Evolutionary conservation across 1,140 invertebrate species (phyloP), one percentile per base, ranked within the genome.

Genomic region (Anoplolepis gracilipes): DNA sequence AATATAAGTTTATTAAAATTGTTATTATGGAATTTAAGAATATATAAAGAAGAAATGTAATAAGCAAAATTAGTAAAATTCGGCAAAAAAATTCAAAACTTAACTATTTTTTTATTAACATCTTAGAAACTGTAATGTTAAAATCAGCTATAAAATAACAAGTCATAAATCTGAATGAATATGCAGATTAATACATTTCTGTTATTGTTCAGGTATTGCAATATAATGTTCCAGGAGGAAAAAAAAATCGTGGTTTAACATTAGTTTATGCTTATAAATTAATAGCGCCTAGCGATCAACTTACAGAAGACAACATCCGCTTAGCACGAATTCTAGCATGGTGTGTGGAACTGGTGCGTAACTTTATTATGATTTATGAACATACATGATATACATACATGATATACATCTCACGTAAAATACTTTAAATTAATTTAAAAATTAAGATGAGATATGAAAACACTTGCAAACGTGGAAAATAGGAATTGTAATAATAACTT

Each of bases 331-430:
- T 99, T 85, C 95, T 99, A 90, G 98, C 98, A 79, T 99, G 98
- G 99, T 99, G 98, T 94, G 96, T 98, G 65, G 98, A 99, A 97
- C 96, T 99, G 96, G 98, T 99, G 95, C 95, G 96, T 95, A 90
- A 61, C 36, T 55, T 73, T 79, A 46, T 25, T 28, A 0, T 76
- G 0, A 25, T 86, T 10, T 73, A 55, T n/a, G n/a, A n/a, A n/a
- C n/a, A n/a, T n/a, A n/a, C 72, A 11, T n/a, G 13, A 49, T 0
- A 64, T 2, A n/a, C n/a, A n/a, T n/a, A n/a, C n/a, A n/a, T 42
- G n/a, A n/a, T n/a, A 19, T 61, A 61, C 28, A 11, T 61, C 28
- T 49, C 22, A 33, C 0, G n/a, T 55, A 36, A 13, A 28, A 3
- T 10, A n/a, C 55, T 53, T 49, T 25, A 0, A 33, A 61, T 77